Evolutionary conservation across 2,888 invertebrate genomes (phyloP).

Genomic region (Zaprionus bogoriensis): DNA sequence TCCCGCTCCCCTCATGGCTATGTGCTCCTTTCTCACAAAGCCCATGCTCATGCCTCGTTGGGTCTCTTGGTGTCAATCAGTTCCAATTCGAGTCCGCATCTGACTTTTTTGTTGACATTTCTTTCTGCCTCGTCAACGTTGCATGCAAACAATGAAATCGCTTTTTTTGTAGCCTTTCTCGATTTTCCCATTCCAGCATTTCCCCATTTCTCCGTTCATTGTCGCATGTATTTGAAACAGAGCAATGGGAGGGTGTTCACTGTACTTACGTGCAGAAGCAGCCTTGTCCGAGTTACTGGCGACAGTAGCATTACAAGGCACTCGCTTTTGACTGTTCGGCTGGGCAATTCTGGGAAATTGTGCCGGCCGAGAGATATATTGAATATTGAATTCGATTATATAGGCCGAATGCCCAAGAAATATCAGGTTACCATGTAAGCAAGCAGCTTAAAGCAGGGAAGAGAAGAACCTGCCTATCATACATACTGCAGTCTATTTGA

Average conservation of each 20-base stretch:
- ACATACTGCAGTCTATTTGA: too few relatives aligned
- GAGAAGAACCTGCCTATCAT: too few relatives aligned
- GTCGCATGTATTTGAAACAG: constrained; percentile 7
- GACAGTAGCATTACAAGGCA: constrained; percentile 66
- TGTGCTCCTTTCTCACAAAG: background rate
- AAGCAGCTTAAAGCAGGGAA: too few relatives aligned
- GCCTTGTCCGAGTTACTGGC: constrained; percentile 33
- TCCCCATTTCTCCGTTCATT: background rate
- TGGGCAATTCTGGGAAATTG: constrained; percentile 59
- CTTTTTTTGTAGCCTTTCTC: constrained; percentile 16
- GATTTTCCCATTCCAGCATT: background rate
- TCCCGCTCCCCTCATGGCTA: background rate
- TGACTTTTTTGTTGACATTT: constrained; percentile 58
- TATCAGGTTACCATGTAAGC: too few relatives aligned
- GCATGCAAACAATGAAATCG: constrained; percentile 66
- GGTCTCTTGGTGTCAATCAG: constrained; percentile 65
- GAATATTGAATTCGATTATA: constrained; percentile 23
- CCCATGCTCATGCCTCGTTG: constrained; percentile 13
- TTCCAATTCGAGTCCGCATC: constrained; percentile 35
- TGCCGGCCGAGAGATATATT: constrained; percentile 21
- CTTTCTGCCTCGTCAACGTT: constrained; percentile 63
- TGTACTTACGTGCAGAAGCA: background rate
- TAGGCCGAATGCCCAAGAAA: background rate
- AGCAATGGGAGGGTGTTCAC: constrained; percentile 8
- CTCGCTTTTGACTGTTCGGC: constrained; percentile 51